Conservation (phyloP, 2,113 vertebrate genomes). For the Martes martes region DNA sequence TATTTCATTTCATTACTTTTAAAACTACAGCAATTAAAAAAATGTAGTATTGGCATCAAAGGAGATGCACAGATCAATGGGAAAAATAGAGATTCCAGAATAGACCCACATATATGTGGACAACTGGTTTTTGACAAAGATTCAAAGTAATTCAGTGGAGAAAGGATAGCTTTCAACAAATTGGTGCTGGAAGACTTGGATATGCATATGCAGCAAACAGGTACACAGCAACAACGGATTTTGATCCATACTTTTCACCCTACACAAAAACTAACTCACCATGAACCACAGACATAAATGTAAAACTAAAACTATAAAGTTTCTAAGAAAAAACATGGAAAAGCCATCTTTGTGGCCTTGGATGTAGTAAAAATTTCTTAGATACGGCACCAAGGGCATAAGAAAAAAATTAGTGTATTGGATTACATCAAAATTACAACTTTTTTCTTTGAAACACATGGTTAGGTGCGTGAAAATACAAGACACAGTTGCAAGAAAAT, state of each 20-base stretch:
- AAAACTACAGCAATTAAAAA: background rate
- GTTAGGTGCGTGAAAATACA: too few relatives aligned
- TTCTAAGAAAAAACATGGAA: background rate
- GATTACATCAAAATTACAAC: background rate
- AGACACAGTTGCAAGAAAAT: too few relatives aligned
- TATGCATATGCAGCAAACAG: background rate
- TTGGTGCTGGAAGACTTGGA: background rate
- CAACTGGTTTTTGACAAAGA: background rate
- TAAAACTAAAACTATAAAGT: background rate
- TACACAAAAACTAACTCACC: background rate
- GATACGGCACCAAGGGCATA: background rate
- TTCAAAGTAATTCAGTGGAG: background rate
- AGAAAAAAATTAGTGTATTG: background rate
- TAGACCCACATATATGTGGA: background rate
- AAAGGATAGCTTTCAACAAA: background rate
- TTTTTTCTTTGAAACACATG: background rate
- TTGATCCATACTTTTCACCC: background rate
- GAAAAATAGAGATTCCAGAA: background rate
- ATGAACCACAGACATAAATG: background rate
- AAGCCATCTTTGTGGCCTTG: background rate
- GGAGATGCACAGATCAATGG: background rate
- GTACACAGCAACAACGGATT: background rate
- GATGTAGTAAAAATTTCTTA: background rate
- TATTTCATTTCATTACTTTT: background rate
- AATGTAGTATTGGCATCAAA: background rate